A percentile compares a stretch with the other conserved stretches of the same genome.
Evolutionary conservation across 2,797 vertebrate genomes (phyloP).

Genomic region (Gadopsis marmoratus): DNA sequence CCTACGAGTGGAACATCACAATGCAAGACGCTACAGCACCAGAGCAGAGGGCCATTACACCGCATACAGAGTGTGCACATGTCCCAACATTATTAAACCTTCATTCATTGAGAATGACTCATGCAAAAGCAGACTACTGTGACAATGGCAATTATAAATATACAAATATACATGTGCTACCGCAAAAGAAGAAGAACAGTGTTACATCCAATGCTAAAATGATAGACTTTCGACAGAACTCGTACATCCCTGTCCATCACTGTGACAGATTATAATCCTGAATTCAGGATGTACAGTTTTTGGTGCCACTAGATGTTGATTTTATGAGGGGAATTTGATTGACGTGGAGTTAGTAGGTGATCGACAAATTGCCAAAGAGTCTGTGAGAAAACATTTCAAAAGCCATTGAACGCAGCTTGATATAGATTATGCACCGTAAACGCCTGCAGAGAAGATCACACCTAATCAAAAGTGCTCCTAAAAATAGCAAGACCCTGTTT

Average conservation of each 20-base stretch:
- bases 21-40: conserved; percentile 38
- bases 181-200: neutral
- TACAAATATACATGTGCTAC: neutral
- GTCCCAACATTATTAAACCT: neutral
- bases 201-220: neutral
- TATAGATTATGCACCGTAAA: conserved; percentile 40
- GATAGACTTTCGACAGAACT: neutral
- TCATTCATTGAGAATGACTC: neutral
- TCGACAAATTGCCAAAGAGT: conserved; percentile 42
- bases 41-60: conserved; percentile 33
- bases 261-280: neutral
- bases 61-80: conserved; percentile 7
- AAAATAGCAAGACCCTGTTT: conserved; percentile 52
- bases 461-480: conserved; percentile 47
- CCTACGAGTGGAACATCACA: conserved; percentile 46
- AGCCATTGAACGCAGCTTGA: conserved; percentile 48
- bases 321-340: conserved; percentile 33
- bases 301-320: conserved; percentile 17
- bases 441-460: conserved; percentile 39
- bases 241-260: neutral
- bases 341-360: conserved; percentile 42
- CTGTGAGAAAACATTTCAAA: conserved; percentile 25
- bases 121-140: conserved; percentile 10
- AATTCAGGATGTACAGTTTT: neutral
- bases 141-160: neutral